Base-by-base conservation (phyloP, 2,888 invertebrate species). In the Andrena minutula region DNA sequence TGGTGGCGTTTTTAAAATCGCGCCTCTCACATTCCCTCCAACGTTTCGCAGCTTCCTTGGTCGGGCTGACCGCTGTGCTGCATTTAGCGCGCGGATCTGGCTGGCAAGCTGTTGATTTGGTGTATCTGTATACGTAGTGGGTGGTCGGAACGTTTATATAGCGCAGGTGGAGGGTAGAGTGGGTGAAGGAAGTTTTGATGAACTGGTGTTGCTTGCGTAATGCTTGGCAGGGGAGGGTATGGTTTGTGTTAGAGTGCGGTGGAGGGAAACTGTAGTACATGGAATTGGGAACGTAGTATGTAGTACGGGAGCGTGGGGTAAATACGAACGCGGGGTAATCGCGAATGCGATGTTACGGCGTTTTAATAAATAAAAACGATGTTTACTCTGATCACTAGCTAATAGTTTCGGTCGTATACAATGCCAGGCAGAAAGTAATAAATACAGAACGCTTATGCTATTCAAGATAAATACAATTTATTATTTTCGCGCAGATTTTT, bases 1-100 rank as follows among this genome's bases (percentile, higher is more conserved):
- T 69, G 56, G 64, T 56, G 53, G 20, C 41, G 53, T 64, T 64
- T 76, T 61, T 23, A 10, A 56, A 56, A 56, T 23, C 56, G 56
- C 56, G 56, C 56, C 56, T 56, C 23, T 8, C 7, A n/a, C 8
- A 0, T n/a, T 56, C 23, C 26, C 10, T 10, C 3, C 10, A 23
- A 4, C 56, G 26, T 26, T 56, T 23, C 26, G 10, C 56, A 56
- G 56, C 23, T 56, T 56, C 8, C 56, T 10, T 26, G 4, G 56
- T 12, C 26, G 23, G 10, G 20, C 23, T 23, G 23, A 56, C 23
- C 53, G 20, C 53, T 53, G 41, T 8, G 56, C 26, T 23, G 56
- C 56, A 4, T 10, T 56, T 56, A 56, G 56, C 23, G 26, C 23
- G 23, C 7, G 10, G 23, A 12, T 10, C 23, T 23, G 23, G 4